Conservation (phyloP, 23 tunicate genomes). For the Phallusia fumigata region DNA sequence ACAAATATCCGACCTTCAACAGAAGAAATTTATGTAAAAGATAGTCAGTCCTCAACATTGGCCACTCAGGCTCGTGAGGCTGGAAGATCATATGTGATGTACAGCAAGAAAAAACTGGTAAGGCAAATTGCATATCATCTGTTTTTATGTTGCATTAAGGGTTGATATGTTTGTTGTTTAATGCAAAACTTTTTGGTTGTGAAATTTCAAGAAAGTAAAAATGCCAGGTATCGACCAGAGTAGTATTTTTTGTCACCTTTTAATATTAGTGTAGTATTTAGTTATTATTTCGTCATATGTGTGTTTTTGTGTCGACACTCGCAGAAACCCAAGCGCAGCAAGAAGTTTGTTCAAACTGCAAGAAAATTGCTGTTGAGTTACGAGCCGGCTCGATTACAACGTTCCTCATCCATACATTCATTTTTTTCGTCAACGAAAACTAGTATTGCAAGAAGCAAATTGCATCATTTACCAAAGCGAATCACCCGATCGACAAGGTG, state of each 20-base stretch:
- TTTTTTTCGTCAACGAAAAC: not conserved
- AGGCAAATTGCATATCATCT: not conserved
- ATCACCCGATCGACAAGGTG: conserved; percentile 20
- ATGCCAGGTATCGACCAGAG: too few relatives aligned
- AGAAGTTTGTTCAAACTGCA: conserved; percentile 28
- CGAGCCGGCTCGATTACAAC: conserved; percentile 39
- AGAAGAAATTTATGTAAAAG: not conserved
- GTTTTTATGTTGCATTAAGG: too few relatives aligned
- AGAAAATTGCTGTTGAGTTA: conserved; percentile 36
- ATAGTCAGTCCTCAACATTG: not conserved
- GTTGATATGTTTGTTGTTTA: not conserved
- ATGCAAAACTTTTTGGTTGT: not conserved
- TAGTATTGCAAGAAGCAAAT: not conserved
- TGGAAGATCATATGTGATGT: conserved; percentile 29
- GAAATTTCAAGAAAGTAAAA: too few relatives aligned
- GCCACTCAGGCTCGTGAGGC: conserved; percentile 19
- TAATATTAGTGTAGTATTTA: too few relatives aligned
- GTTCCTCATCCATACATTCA: conserved; percentile 39
- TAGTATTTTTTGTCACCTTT: too few relatives aligned
- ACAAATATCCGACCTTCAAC: not conserved
- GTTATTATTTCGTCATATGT: not conserved
- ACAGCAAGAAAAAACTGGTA: conserved; percentile 17
- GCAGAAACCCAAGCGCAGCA: conserved; percentile 31
- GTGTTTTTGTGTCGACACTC: not conserved
- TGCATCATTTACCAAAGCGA: not conserved